These are phyloP conservation scores for Naja naja DNA, from an alignment of 2,113 vertebrate genomes.

Conservation along the genomic window DNA sequence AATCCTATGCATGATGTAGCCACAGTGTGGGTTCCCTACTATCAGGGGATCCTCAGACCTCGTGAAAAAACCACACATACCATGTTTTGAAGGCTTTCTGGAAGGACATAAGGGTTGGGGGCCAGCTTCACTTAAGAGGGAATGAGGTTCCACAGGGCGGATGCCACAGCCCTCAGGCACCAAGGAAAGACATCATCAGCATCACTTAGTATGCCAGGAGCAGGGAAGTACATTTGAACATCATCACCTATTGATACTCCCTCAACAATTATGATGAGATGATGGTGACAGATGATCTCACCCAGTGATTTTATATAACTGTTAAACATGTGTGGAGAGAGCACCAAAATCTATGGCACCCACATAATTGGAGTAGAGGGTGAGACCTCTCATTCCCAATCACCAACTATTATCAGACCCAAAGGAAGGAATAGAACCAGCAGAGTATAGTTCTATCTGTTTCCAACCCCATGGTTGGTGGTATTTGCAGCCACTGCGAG, in stretches of 20 bases:
- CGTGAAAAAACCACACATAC: not conserved
- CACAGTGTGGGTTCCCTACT: not conserved
- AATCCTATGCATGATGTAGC: not conserved
- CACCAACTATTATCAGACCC: not conserved
- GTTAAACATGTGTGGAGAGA: not conserved
- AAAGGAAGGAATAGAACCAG: not conserved
- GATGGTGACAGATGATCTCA: not conserved
- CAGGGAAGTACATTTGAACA: not conserved
- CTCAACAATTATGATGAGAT: not conserved
- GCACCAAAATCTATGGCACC: not conserved
- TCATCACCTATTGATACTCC: not conserved
- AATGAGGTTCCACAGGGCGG: not conserved
- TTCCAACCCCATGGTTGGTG: not conserved
- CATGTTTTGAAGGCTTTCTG: not conserved
- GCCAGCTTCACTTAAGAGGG: not conserved
- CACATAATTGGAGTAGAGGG: not conserved
- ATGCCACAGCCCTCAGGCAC: not conserved
- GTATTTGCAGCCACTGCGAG: not conserved
- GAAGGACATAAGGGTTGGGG: not conserved
- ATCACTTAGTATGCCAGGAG: not conserved
- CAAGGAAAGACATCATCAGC: not conserved
- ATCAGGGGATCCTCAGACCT: not conserved
- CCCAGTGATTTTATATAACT: not conserved
- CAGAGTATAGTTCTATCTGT: not conserved
- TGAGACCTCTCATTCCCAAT: not conserved